Percentiles rank a stretch among this genome's conserved stretches.
These are phyloP conservation scores for Polydrusus cervinus DNA, from an alignment of 2,888 invertebrate genomes.

Conservation along the genomic window DNA sequence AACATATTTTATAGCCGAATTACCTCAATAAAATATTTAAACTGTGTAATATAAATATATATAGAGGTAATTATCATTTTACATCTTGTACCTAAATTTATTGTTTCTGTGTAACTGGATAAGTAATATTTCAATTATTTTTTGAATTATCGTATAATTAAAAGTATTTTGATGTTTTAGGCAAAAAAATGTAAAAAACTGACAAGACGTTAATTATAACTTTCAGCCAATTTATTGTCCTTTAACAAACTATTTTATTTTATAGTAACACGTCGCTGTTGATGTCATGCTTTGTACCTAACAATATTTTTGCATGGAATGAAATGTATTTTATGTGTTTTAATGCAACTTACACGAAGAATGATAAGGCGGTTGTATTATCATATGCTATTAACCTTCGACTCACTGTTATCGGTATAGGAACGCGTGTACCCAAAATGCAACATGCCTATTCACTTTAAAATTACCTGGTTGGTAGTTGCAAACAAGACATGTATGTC, in stretches of 20 bases:
- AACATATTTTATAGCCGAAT: no score
- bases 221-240: slow-evolving; percentile 16
- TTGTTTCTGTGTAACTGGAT: not conserved
- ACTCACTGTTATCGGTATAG: slow-evolving; percentile 41
- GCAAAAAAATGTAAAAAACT: not conserved
- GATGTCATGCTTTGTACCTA: slow-evolving; percentile 24
- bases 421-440: slow-evolving; percentile 49
- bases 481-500: slow-evolving; percentile 30
- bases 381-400: slow-evolving; percentile 51
- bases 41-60: not conserved
- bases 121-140: not conserved
- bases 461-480: slow-evolving; percentile 35
- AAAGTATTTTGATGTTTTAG: slow-evolving; percentile 24
- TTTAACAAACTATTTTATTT: slow-evolving; percentile 26
- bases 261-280: slow-evolving; percentile 1
- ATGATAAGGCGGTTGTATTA: slow-evolving; percentile 50
- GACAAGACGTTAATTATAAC: slow-evolving; percentile 12
- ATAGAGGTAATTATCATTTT: not conserved
- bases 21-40: no score
- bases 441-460: slow-evolving; percentile 54
- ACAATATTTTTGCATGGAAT: slow-evolving; percentile 34
- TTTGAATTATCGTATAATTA: slow-evolving; percentile 17
- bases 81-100: not conserved
- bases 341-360: slow-evolving; percentile 46
- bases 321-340: slow-evolving; percentile 50